These are phyloP conservation scores for Drosophila barbarae DNA, from an alignment of 2,888 invertebrate species.

Conservation along the genomic window DNA sequence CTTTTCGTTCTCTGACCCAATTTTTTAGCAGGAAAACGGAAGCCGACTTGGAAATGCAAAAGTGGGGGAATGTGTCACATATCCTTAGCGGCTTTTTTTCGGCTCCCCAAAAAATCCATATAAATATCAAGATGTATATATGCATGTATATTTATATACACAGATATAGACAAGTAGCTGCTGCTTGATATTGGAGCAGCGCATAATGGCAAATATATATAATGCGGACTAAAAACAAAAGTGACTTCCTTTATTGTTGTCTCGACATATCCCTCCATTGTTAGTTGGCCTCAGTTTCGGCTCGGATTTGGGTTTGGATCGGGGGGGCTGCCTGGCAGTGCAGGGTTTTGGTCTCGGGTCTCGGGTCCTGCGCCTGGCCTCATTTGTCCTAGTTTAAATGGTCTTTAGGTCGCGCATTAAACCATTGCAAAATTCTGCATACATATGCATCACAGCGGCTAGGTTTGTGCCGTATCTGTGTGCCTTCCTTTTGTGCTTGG, in stretches of 20 bases:
- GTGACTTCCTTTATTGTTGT: conserved; percentile 66
- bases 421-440: conserved; percentile 50
- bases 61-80: conserved; percentile 35
- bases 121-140: not conserved
- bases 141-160: not conserved
- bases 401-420: conserved; percentile 72
- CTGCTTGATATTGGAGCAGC: conserved; percentile 20
- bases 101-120: conserved; percentile 19
- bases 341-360: conserved; percentile 12
- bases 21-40: conserved; percentile 32
- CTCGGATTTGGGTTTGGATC: conserved; percentile 31
- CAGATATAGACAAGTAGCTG: conserved; percentile 1
- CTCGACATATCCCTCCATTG: conserved; percentile 67
- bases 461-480: conserved; percentile 20
- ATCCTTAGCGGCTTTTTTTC: conserved; percentile 18
- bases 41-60: conserved; percentile 7
- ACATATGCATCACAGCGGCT: conserved; percentile 17
- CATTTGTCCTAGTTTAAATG: conserved; percentile 70
- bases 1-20: conserved; percentile 31
- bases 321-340: not conserved
- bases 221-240: conserved; percentile 74
- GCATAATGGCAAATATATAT: conserved; percentile 60
- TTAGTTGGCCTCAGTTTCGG: conserved; percentile 46
- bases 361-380: conserved; percentile 48
- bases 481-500: conserved; percentile 36